phyloP scores from a whole-genome alignment of 2,113 vertebrate species.

The Gnathonemus longibarbis region DNA sequence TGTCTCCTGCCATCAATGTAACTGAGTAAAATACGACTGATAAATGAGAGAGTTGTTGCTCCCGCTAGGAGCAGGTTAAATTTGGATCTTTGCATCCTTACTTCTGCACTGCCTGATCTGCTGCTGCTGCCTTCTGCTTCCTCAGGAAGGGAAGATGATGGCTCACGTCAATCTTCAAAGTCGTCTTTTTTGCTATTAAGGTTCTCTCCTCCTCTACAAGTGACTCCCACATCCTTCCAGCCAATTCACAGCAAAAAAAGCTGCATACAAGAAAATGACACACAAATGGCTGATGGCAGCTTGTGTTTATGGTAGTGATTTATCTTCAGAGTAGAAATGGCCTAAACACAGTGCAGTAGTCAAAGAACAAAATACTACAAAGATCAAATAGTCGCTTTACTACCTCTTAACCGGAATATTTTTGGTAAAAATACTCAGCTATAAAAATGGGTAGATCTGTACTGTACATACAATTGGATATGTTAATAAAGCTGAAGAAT shows the following conservation, averaged over 20 bases:
- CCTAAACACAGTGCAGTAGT: not conserved
- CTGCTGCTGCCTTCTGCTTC: slow-evolving; percentile 25
- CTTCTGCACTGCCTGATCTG: not conserved
- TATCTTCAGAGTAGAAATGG: not conserved
- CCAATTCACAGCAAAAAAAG: slow-evolving; percentile 32
- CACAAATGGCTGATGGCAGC: slow-evolving; percentile 21
- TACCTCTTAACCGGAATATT: not conserved
- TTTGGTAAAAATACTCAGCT: slow-evolving; percentile 23
- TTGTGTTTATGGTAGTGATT: slow-evolving; percentile 30
- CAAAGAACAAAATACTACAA: not conserved
- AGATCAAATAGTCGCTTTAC: not conserved
- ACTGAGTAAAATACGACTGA: not conserved
- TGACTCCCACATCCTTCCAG: slow-evolving; percentile 27
- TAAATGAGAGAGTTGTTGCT: not conserved
- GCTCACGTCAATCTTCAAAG: slow-evolving; percentile 34
- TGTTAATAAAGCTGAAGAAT: not conserved
- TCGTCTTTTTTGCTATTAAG: slow-evolving; percentile 12
- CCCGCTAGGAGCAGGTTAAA: not conserved
- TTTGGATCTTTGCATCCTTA: slow-evolving; percentile 25
- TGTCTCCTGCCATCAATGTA: not conserved
- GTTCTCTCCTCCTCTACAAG: slow-evolving; percentile 23
- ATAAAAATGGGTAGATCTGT: not conserved
- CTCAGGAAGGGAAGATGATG: slow-evolving; percentile 18
- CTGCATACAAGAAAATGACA: slow-evolving; percentile 24
- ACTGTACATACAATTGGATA: not conserved